Evolutionary conservation across 2,797 vertebrate species (phyloP).

Genomic region (Danio albolineatus): DNA sequence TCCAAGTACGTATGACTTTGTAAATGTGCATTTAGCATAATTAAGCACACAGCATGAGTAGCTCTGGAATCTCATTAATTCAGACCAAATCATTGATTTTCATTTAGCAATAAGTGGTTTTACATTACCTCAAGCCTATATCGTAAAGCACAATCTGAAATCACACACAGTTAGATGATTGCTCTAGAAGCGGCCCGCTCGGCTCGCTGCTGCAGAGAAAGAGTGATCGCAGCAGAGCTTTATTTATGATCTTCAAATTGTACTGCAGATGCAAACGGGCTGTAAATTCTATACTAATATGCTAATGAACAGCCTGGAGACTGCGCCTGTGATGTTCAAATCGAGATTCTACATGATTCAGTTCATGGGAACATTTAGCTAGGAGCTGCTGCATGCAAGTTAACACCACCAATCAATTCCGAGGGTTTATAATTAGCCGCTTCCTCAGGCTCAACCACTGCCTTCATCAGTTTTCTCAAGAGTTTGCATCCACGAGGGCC

Average conservation of each 20-base stretch:
- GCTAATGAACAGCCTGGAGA: slow-evolving; percentile 30
- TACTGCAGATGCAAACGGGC: slow-evolving; percentile 31
- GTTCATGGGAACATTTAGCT: slow-evolving; percentile 20
- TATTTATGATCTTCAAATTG: slow-evolving; percentile 34
- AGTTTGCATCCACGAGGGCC: background rate
- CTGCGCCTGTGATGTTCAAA: slow-evolving; percentile 16
- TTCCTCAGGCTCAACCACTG: slow-evolving; percentile 4
- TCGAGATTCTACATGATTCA: slow-evolving; percentile 27
- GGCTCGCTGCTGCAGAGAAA: slow-evolving; percentile 4
- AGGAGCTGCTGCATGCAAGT: slow-evolving; percentile 9
- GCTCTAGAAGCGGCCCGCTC: slow-evolving; percentile 19
- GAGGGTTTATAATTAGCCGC: slow-evolving; percentile 11
- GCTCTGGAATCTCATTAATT: background rate
- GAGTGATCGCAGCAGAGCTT: slow-evolving; percentile 26
- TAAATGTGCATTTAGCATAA: background rate
- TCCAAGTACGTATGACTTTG: too few relatives aligned
- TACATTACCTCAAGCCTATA: background rate
- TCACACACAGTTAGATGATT: background rate
- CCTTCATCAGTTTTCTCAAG: slow-evolving; percentile 15
- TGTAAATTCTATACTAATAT: slow-evolving; percentile 35
- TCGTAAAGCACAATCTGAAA: background rate
- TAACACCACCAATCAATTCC: slow-evolving; percentile 5
- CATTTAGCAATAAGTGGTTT: background rate
- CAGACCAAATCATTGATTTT: background rate
- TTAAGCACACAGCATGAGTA: background rate